Percentiles rank a stretch among this genome's conserved stretches.
Conservation (phyloP, 1,140 invertebrate genomes). For the Nephila pilipes region DNA sequence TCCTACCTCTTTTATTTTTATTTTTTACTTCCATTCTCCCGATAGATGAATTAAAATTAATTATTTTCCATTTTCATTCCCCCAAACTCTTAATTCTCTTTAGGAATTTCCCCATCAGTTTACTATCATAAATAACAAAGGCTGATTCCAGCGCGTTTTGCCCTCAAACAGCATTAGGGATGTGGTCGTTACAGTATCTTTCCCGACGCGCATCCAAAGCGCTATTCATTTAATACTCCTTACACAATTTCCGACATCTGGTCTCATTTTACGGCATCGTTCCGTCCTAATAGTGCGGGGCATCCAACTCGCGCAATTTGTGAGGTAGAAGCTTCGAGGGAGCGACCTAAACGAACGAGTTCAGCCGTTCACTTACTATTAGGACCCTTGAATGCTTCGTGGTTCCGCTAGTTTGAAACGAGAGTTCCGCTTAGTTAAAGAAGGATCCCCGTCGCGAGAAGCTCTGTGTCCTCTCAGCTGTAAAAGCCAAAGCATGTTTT, state of each 20-base stretch:
- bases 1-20: background rate
- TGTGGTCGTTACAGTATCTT: conserved; percentile 3
- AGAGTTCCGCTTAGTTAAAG: conserved; percentile 31
- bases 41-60: background rate
- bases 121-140: background rate
- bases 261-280: conserved; percentile 20
- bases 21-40: background rate
- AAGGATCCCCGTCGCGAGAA: background rate
- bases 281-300: background rate
- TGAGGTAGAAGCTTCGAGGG: background rate
- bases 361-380: conserved; percentile 31
- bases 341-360: conserved; percentile 19
- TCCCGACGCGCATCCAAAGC: background rate
- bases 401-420: conserved; percentile 30
- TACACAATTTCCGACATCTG: conserved; percentile 34
- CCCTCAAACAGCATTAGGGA: background rate
- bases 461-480: background rate
- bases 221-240: conserved; percentile 23
- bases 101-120: background rate
- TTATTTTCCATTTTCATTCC: background rate
- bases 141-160: background rate
- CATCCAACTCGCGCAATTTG: background rate
- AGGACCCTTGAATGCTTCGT: conserved; percentile 15
- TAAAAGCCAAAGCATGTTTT: conserved; percentile 38
- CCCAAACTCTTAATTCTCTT: background rate